These are phyloP conservation scores for Semaprochilodus insignis DNA, from an alignment of 2,797 vertebrate genomes.

Conservation along the genomic window DNA sequence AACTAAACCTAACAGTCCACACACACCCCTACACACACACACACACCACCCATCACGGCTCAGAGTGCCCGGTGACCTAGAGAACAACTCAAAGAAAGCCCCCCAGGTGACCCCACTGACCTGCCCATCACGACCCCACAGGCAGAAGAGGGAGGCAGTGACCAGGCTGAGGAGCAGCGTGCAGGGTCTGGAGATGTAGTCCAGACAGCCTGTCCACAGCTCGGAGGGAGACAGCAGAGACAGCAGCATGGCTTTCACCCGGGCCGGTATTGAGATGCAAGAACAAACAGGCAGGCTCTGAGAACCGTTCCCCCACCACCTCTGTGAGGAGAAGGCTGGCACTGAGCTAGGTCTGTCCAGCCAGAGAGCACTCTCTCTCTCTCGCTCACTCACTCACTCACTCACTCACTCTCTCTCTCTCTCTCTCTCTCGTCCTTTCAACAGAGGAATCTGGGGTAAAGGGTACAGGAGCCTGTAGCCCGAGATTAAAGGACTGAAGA, in stretches of 20 bases:
- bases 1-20: too few relatives aligned
- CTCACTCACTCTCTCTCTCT: too few relatives aligned
- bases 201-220: conserved; percentile 70
- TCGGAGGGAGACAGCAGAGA: conserved; percentile 57
- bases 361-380: not conserved
- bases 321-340: not conserved
- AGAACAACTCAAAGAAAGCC: not conserved
- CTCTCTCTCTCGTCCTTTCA: not conserved
- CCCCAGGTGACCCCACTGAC: conserved; percentile 65
- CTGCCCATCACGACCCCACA: conserved; percentile 77
- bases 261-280: not conserved
- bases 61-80: not conserved
- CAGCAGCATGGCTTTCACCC: conserved; percentile 63
- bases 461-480: not conserved
- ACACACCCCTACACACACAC: too few relatives aligned
- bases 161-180: conserved; percentile 75
- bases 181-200: conserved; percentile 70
- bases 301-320: not conserved
- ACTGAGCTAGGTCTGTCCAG: not conserved
- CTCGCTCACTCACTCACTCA: not conserved
- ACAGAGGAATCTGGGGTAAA: conserved; percentile 19
- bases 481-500: too few relatives aligned
- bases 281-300: not conserved
- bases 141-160: conserved; percentile 72
- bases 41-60: not conserved